A percentile compares a stretch with the other conserved stretches of the same genome.
Evolutionary conservation across 2,113 vertebrate genomes (phyloP).

Genomic region (Axis porcinus): DNA sequence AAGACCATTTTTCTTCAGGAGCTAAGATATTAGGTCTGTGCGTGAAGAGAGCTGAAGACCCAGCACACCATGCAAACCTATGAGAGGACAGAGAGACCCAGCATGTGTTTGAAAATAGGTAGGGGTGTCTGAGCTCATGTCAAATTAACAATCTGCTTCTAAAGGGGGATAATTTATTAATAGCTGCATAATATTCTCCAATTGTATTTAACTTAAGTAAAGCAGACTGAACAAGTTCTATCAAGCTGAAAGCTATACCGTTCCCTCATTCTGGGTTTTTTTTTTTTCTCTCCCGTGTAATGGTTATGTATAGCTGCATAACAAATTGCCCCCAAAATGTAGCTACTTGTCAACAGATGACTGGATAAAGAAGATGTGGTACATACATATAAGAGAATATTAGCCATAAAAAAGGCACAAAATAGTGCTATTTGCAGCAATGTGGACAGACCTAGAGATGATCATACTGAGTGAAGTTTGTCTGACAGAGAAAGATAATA

Average conservation of each 20-base stretch:
- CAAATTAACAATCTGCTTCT: background rate
- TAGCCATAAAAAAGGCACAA: background rate
- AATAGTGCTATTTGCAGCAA: background rate
- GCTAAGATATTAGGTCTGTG: background rate
- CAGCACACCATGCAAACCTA: rapidly evolving
- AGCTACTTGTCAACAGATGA: background rate
- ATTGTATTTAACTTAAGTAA: background rate
- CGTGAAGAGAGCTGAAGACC: background rate
- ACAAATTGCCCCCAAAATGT: background rate
- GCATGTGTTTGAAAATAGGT: background rate
- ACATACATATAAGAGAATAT: background rate
- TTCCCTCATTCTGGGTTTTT: background rate
- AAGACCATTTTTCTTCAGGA: background rate
- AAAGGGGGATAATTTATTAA: background rate
- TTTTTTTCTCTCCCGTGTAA: background rate
- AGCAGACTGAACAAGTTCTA: background rate
- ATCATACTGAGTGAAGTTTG: background rate
- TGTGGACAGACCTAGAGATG: background rate
- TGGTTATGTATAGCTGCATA: background rate
- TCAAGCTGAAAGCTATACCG: background rate
- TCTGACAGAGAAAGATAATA: background rate
- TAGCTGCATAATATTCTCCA: background rate
- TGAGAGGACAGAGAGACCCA: background rate
- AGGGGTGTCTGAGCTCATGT: background rate
- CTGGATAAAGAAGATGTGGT: background rate